Evolutionary conservation across 1,140 invertebrate genomes (phyloP).

Genomic region (Drosophila leontia): DNA sequence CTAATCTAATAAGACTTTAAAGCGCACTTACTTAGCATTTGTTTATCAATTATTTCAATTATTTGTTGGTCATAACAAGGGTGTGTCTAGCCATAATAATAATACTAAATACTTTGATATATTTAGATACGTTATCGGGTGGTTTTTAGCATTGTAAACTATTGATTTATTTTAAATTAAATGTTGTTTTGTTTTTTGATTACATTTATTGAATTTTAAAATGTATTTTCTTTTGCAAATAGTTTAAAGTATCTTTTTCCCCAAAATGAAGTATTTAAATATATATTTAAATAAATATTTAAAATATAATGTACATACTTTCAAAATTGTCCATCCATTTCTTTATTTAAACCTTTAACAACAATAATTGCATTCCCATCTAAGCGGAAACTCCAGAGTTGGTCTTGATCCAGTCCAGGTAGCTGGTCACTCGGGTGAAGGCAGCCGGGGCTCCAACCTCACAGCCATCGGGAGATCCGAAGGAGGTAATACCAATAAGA

Average conservation of each 20-base stretch:
- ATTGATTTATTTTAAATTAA: background rate
- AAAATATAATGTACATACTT: too few species aligned
- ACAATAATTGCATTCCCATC: background rate
- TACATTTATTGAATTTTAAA: background rate
- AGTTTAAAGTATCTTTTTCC: too few species aligned
- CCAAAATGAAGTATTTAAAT: too few species aligned
- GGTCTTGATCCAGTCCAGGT: slow-evolving; percentile 60
- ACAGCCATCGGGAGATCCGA: slow-evolving; percentile 81
- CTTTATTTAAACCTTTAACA: background rate
- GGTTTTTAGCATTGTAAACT: background rate
- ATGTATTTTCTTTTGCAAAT: background rate
- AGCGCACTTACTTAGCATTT: background rate
- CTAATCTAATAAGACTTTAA: slow-evolving; percentile 10
- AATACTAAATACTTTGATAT: too few species aligned
- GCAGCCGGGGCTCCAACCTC: slow-evolving; percentile 82
- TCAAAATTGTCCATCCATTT: too few species aligned
- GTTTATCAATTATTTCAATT: slow-evolving; percentile 9
- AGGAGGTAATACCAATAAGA: slow-evolving; percentile 84
- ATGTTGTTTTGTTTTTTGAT: too few species aligned
- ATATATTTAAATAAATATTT: too few species aligned
- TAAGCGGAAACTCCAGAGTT: slow-evolving; percentile 23
- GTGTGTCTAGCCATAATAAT: background rate
- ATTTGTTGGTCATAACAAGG: background rate
- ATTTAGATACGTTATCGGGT: too few species aligned
- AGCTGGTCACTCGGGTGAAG: slow-evolving; percentile 85